These are phyloP conservation scores for Nycticryphes semicollaris DNA, from an alignment of 2,113 vertebrate genomes.

Conservation along the genomic window DNA sequence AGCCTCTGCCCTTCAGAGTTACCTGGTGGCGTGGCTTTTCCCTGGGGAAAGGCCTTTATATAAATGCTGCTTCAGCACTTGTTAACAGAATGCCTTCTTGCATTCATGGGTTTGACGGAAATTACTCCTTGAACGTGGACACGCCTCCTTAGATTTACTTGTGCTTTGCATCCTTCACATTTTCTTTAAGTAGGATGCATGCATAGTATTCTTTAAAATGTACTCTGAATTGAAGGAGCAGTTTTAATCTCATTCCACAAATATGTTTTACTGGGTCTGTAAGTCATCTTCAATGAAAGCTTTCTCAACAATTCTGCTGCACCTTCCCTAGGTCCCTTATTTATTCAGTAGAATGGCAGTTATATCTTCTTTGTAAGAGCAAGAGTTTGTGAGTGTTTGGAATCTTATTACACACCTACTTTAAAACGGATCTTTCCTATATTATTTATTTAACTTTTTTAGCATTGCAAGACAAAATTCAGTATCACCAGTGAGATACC, in stretches of 20 bases:
- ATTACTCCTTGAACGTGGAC: not conserved
- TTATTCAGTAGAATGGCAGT: not conserved
- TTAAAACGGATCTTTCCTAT: not conserved
- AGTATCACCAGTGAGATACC: not conserved
- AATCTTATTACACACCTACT: not conserved
- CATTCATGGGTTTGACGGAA: rapidly evolving
- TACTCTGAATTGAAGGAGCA: not conserved
- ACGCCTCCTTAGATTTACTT: not conserved
- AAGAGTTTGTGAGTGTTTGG: not conserved
- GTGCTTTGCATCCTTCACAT: not conserved
- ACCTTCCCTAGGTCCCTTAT: not conserved
- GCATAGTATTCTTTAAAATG: not conserved
- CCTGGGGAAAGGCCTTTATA: not conserved
- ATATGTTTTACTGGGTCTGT: not conserved
- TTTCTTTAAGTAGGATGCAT: not conserved
- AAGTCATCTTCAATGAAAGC: not conserved
- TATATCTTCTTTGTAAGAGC: not conserved
- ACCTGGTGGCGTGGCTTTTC: not conserved
- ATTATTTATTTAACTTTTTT: not conserved
- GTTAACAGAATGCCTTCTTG: not conserved
- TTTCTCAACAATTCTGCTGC: not conserved
- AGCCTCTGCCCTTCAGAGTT: not conserved
- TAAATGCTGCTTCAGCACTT: not conserved
- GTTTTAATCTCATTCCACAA: not conserved
- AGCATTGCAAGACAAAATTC: not conserved